Conservation (phyloP, 2,113 vertebrate species). For the Steatornis caripensis region DNA sequence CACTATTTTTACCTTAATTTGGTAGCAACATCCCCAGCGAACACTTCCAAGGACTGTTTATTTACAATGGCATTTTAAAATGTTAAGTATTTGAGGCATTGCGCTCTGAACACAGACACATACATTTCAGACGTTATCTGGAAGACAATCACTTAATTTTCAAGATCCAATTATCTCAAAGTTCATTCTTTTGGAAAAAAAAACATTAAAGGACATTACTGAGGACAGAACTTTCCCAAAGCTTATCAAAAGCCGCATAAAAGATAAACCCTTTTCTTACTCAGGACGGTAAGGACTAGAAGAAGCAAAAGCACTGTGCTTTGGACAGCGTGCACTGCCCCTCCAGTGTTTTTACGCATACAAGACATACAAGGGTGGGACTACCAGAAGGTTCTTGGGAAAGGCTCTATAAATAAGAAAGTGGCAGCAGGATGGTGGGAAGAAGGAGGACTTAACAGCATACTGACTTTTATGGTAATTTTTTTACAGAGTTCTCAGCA, state of each 20-base stretch:
- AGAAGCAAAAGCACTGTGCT: background rate
- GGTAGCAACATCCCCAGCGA: background rate
- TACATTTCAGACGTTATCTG: background rate
- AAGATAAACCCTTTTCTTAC: background rate
- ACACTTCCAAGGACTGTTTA: background rate
- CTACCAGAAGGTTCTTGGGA: background rate
- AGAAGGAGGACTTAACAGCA: background rate
- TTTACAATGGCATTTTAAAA: slow-evolving; percentile 37
- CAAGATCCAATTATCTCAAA: slow-evolving; percentile 2
- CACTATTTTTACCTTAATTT: background rate
- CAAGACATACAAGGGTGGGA: background rate
- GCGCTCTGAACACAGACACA: background rate
- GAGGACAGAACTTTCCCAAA: background rate
- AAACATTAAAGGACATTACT: background rate
- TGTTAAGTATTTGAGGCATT: background rate
- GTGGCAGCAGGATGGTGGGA: slow-evolving; percentile 28
- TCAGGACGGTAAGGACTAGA: background rate
- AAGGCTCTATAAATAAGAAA: slow-evolving; percentile 39
- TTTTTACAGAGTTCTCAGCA: background rate
- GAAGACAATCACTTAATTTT: background rate
- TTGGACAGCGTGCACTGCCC: background rate
- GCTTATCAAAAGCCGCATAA: background rate
- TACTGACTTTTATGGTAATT: slow-evolving; percentile 23
- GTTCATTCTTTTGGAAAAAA: background rate
- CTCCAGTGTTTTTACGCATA: background rate